phyloP scores from a whole-genome alignment of 2,888 invertebrate species.

The Hypselothyrea guttata region DNA sequence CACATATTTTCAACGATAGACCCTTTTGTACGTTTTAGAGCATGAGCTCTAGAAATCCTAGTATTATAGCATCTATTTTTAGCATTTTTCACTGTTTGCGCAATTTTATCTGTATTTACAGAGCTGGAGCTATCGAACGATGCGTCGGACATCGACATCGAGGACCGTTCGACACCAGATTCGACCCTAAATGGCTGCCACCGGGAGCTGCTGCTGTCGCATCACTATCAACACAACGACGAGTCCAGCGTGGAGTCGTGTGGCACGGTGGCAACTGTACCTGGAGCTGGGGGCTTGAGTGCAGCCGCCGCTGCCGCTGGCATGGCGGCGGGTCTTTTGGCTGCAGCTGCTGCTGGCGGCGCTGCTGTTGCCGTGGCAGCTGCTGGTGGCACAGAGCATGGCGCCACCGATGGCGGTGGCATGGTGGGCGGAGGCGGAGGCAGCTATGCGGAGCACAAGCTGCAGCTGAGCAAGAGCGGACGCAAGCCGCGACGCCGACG shows the following conservation, averaged over 20 bases:
- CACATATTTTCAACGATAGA: no score
- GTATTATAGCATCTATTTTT: no score
- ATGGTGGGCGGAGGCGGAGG: slow-evolving; percentile 39
- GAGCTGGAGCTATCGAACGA: slow-evolving; percentile 81
- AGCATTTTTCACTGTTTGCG: neutral
- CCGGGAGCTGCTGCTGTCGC: slow-evolving; percentile 64
- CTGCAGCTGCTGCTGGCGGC: slow-evolving; percentile 36
- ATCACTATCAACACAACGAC: slow-evolving; percentile 69
- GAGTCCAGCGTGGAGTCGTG: slow-evolving; percentile 80
- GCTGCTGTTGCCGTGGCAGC: slow-evolving; percentile 4
- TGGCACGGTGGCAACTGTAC: slow-evolving; percentile 54
- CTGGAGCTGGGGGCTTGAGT: slow-evolving; percentile 33
- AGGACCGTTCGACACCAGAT: slow-evolving; percentile 82
- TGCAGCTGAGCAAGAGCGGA: slow-evolving; percentile 83
- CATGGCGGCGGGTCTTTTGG: slow-evolving; percentile 56
- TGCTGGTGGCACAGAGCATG: neutral
- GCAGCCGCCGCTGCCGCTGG: slow-evolving; percentile 62
- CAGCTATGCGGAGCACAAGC: slow-evolving; percentile 76
- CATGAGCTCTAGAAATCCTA: no score
- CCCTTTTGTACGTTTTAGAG: no score
- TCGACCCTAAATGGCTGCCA: slow-evolving; percentile 63
- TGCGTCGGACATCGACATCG: slow-evolving; percentile 82
- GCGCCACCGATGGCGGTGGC: neutral
- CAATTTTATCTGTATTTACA: slow-evolving; percentile 16
- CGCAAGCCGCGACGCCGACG: slow-evolving; percentile 92